Evolutionary conservation across 2,113 vertebrate genomes (phyloP).

Genomic region (Noturus placidus): DNA sequence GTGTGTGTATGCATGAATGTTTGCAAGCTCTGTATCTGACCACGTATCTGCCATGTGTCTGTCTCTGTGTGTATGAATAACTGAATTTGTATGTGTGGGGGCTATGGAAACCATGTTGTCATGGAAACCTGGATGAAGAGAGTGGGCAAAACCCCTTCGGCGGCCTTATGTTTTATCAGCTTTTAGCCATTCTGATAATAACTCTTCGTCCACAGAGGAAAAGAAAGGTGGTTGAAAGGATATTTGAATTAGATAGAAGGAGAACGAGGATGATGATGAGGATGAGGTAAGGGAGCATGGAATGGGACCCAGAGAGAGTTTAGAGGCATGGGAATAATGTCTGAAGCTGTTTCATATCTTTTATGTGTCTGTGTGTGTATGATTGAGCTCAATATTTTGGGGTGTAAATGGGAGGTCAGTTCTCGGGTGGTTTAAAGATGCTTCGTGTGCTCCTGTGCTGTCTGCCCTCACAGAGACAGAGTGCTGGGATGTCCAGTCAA

Average conservation of each 20-base stretch:
- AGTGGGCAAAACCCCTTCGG: constrained; percentile 64
- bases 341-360: not conserved
- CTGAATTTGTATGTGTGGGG: constrained; percentile 69
- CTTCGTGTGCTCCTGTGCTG: constrained; percentile 8
- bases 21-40: constrained; percentile 54
- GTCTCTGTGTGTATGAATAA: constrained; percentile 70
- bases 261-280: not conserved
- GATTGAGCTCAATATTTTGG: not conserved
- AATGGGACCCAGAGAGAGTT: not conserved
- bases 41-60: constrained; percentile 60
- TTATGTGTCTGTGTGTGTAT: not conserved
- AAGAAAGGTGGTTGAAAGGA: not conserved
- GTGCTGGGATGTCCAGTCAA: constrained; percentile 57
- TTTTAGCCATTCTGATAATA: constrained; percentile 64
- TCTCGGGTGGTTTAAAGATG: constrained; percentile 47
- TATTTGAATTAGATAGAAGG: not conserved
- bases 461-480: constrained; percentile 35
- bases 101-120: constrained; percentile 67
- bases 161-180: constrained; percentile 70
- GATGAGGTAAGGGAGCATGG: not conserved
- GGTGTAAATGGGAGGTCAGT: constrained; percentile 44
- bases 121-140: constrained; percentile 66
- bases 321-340: not conserved
- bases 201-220: constrained; percentile 56
- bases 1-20: constrained; percentile 28